Conservation (phyloP, 1,140 invertebrate genomes). For the Drosophila santomea region DNA sequence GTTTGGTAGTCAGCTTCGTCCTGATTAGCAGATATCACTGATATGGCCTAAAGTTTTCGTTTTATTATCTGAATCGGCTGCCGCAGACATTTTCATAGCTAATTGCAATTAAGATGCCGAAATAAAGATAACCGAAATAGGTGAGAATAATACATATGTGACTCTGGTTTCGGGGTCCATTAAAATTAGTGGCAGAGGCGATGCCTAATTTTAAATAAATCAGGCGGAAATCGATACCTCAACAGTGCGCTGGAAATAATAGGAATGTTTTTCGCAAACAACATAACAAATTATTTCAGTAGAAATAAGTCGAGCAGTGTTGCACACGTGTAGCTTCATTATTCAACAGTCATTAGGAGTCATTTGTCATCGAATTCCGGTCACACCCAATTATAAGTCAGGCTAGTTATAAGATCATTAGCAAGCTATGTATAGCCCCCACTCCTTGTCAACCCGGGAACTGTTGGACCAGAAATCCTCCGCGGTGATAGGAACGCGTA, state of each 20-base stretch:
- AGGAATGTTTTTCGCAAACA: not conserved
- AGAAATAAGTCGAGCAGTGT: not conserved
- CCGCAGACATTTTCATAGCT: constrained; percentile 69
- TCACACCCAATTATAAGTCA: constrained; percentile 34
- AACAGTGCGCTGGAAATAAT: not conserved
- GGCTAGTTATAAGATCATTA: constrained; percentile 55
- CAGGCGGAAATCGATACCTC: not conserved
- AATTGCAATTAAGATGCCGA: constrained; percentile 78
- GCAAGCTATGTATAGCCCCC: constrained; percentile 3
- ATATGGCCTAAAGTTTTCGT: constrained; percentile 48
- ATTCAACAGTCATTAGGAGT: constrained; percentile 3
- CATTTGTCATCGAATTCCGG: constrained; percentile 33
- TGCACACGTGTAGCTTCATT: constrained; percentile 12
- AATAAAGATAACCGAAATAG: constrained; percentile 56
- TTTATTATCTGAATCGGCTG: constrained; percentile 31
- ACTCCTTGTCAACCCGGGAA: constrained; percentile 5
- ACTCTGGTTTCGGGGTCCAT: not conserved
- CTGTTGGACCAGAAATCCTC: constrained; percentile 72
- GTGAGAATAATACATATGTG: constrained; percentile 70
- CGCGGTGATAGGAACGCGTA: constrained; percentile 43
- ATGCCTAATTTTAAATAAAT: constrained; percentile 8
- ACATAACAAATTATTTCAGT: not conserved
- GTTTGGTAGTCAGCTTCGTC: constrained; percentile 61
- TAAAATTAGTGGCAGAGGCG: constrained; percentile 3
- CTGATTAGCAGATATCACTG: constrained; percentile 73